Percentiles rank a stretch among this genome's conserved stretches.
These are phyloP conservation scores for Physella acuta DNA, from an alignment of 1,140 invertebrate genomes.

Conservation along the genomic window DNA sequence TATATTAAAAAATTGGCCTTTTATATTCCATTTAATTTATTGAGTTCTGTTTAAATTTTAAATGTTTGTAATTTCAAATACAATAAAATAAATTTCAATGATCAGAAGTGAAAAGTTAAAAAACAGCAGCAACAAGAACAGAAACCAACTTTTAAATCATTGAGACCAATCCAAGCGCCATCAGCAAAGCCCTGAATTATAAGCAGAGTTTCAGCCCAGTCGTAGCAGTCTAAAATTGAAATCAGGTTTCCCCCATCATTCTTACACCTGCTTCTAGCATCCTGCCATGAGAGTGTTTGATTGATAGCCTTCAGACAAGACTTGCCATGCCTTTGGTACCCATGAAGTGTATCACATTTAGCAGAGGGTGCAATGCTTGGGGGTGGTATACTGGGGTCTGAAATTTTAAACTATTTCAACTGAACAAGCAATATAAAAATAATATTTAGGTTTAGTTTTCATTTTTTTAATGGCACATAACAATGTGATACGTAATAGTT, in stretches of 20 bases:
- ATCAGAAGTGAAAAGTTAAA: too few relatives aligned
- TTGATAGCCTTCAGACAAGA: slow-evolving; percentile 16
- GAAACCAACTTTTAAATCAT: background rate
- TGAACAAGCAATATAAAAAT: too few relatives aligned
- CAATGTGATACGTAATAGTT: background rate
- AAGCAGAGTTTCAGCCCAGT: slow-evolving; percentile 8
- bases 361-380: background rate
- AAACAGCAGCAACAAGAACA: too few relatives aligned
- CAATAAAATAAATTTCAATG: background rate
- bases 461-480: too few relatives aligned
- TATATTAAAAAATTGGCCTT: too few relatives aligned
- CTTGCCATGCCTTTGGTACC: slow-evolving; percentile 5
- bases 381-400: slow-evolving; percentile 10
- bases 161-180: slow-evolving; percentile 19
- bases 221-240: slow-evolving; percentile 7
- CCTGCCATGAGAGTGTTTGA: background rate
- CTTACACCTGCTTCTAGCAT: background rate
- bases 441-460: too few relatives aligned
- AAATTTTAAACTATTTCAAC: too few relatives aligned
- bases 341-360: background rate
- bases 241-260: background rate
- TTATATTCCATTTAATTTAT: too few relatives aligned
- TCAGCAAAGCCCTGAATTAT: background rate
- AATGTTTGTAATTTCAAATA: too few relatives aligned
- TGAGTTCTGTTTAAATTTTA: too few relatives aligned